Percentiles rank a stretch among this genome's conserved stretches.
Conservation (phyloP, 1,140 invertebrate genomes). For the Apis dorsata region DNA sequence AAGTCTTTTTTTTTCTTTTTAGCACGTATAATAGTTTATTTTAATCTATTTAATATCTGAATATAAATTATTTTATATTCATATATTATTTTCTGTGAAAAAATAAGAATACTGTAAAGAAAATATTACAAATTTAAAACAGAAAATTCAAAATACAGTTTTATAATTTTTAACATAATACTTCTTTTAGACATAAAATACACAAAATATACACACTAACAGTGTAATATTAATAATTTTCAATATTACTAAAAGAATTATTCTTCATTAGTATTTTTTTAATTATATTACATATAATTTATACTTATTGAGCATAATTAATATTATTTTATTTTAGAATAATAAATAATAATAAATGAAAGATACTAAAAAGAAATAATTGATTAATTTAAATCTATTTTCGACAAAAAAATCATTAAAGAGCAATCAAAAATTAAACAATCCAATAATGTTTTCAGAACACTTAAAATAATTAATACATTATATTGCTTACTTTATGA, state of each 20-base stretch:
- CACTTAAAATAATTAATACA: not conserved
- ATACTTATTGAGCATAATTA: conserved; percentile 6
- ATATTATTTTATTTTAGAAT: not conserved
- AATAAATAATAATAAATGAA: not conserved
- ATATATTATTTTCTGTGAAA: conserved; percentile 22
- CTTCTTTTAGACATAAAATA: conserved; percentile 21
- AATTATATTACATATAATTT: not conserved
- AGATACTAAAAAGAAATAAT: not conserved
- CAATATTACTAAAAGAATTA: not conserved
- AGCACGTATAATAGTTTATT: conserved; percentile 6
- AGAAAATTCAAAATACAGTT: conserved; percentile 31
- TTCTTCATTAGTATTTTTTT: conserved; percentile 2
- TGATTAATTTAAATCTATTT: not conserved
- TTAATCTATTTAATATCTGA: conserved; percentile 1
- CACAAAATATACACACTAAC: conserved; percentile 4
- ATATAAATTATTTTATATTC: conserved; percentile 23
- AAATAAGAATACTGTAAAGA: conserved; percentile 40
- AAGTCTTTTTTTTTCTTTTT: conserved; percentile 3
- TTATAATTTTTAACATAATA: conserved; percentile 35
- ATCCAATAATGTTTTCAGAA: not conserved
- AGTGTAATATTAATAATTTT: conserved; percentile 15
- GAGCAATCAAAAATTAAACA: not conserved
- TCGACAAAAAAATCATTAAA: too few species aligned
- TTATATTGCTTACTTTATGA: not conserved
- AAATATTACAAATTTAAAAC: conserved; percentile 24